Evolutionary conservation across 2,113 vertebrate genomes (phyloP).

Genomic region (Alosa alosa): DNA sequence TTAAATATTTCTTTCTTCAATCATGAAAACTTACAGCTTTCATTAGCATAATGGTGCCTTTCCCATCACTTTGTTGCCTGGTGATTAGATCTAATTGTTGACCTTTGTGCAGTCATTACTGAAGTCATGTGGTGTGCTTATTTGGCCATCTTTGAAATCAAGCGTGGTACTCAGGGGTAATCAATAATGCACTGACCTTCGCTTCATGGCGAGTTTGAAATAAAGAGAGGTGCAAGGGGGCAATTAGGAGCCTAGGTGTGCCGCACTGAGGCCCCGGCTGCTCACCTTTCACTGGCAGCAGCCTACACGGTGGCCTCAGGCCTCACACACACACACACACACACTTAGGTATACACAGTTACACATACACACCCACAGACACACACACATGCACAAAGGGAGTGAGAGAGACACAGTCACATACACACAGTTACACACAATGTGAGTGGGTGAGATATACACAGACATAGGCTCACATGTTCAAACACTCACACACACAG

Average conservation of each 20-base stretch:
- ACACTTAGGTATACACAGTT: conserved; percentile 16
- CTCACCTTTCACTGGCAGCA: conserved; percentile 56
- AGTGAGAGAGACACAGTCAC: conserved; percentile 39
- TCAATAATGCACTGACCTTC: conserved; percentile 63
- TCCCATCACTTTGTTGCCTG: not conserved
- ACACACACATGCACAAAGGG: conserved; percentile 35
- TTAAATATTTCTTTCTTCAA: not conserved
- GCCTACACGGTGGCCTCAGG: conserved; percentile 39
- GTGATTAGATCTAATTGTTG: conserved; percentile 17
- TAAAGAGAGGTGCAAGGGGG: conserved; percentile 48
- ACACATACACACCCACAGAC: conserved; percentile 39
- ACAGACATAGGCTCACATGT: not conserved
- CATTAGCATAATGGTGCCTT: conserved; percentile 11
- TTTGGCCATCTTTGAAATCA: conserved; percentile 42
- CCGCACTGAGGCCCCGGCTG: conserved; percentile 44
- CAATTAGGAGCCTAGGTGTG: conserved; percentile 67
- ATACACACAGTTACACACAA: not conserved
- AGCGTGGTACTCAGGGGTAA: conserved; percentile 57
- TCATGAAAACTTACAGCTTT: not conserved
- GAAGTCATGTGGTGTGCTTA: not conserved
- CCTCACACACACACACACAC: conserved; percentile 21
- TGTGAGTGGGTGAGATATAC: not conserved
- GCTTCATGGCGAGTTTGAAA: conserved; percentile 58
- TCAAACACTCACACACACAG: not conserved
- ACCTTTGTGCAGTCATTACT: conserved; percentile 20